Evolutionary conservation across 2,113 vertebrate genomes (phyloP), one percentile per base, ranked within the genome.

Genomic region (Labrus mixtus): DNA sequence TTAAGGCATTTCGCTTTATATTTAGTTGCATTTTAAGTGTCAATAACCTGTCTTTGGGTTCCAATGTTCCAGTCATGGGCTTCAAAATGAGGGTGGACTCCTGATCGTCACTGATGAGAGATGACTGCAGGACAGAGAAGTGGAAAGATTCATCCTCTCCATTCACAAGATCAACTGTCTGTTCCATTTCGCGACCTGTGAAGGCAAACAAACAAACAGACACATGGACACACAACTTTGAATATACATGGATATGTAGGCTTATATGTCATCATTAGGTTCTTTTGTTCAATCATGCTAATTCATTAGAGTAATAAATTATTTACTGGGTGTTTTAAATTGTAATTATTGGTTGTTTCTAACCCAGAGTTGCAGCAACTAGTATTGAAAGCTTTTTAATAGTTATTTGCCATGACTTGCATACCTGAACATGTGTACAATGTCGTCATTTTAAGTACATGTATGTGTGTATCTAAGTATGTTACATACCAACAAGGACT

Each of bases 21-120:
- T n/a, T n/a, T n/a, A n/a, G n/a, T n/a, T n/a, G n/a, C n/a, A n/a
- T n/a, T n/a, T n/a, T n/a, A n/a, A n/a, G 46, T 6, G 7, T 53
- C 43, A 25, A 17, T 83, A 87, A 97, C 96, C 95, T 97, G 77
- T 94, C 91, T 76, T 80, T 90, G 15, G 96, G 85, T 10, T 89
- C 73, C 13, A 97, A 64, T 1, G 86, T 95, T n/a, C 96, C 96
- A 79, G 90, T 74, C 93, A 94, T 91, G 25, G 97, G 96, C 83
- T 91, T 79, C 19, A 98, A 2, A 3, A 65, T 23, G 68, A 97
- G 66, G 0, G 36, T 90, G 22, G 93, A 87, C 6, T 64, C 83
- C 62, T 93, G 94, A 3, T 94, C 93, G 39, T 96, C 94, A 1
- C 94, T 93, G 55, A 93, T 91, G 6, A 96, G 89, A 5, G 97